A percentile compares a stretch with the other conserved stretches of the same genome.
Evolutionary conservation across 2,113 vertebrate genomes (phyloP).

Genomic region (Synchiropus splendidus): DNA sequence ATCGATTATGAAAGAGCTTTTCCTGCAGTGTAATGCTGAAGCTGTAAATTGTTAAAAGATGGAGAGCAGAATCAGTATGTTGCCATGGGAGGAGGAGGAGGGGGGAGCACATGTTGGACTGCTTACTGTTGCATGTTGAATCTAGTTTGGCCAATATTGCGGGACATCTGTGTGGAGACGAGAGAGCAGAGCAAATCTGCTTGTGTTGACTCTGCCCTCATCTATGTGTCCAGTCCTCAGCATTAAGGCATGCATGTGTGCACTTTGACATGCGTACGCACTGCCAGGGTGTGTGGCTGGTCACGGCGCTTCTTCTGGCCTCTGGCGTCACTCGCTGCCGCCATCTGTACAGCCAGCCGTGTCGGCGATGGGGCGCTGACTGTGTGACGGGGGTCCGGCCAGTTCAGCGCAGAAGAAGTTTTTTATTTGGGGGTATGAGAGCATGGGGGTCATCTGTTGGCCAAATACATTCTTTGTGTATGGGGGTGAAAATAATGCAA

Average conservation of each 20-base stretch:
- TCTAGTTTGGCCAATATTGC: no score
- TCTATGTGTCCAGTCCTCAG: neutral
- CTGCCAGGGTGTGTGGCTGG: constrained; percentile 16
- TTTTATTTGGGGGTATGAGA: no score
- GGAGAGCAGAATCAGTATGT: constrained; percentile 5
- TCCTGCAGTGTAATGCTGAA: constrained; percentile 3
- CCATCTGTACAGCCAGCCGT: constrained; percentile 40
- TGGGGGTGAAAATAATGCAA: no score
- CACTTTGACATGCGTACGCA: constrained; percentile 5
- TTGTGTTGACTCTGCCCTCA: constrained; percentile 5
- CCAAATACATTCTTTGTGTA: no score
- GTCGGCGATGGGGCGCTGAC: constrained; percentile 6
- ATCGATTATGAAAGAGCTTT: constrained; percentile 4
- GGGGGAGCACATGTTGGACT: no score
- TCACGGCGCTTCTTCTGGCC: constrained; percentile 34
- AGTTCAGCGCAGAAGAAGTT: no score
- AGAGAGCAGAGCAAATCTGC: no score
- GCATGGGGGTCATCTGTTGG: no score
- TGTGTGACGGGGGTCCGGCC: neutral
- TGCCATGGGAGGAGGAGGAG: no score
- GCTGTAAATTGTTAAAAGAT: constrained; percentile 18
- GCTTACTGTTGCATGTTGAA: no score
- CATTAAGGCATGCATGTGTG: constrained; percentile 1
- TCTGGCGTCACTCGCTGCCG: constrained; percentile 38
- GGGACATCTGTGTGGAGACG: no score